A percentile compares a stretch with the other conserved stretches of the same genome.
phyloP scores from a whole-genome alignment of 2,797 vertebrate species.

The Trematomus bernacchii region DNA sequence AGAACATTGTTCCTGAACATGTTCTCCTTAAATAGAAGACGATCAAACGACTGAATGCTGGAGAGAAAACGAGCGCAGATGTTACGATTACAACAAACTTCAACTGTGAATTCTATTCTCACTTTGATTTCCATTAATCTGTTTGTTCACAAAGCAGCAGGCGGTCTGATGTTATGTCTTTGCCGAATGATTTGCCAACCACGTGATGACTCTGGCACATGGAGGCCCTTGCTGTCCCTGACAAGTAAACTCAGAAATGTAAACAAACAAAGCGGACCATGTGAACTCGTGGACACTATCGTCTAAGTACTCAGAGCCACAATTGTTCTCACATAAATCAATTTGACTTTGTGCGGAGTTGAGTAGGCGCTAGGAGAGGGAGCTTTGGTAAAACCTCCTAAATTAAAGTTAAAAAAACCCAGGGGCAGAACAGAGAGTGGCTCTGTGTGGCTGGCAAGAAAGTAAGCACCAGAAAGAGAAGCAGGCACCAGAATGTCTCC shows the following conservation, averaged over 20 bases:
- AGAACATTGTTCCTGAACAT: conserved; percentile 46
- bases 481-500: conserved; percentile 85
- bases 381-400: conserved; percentile 59
- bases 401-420: conserved; percentile 71
- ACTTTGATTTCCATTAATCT: conserved; percentile 52
- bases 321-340: conserved; percentile 59
- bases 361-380: conserved; percentile 39
- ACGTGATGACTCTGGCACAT: conserved; percentile 53
- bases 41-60: conserved; percentile 45
- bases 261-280: conserved; percentile 55
- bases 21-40: conserved; percentile 48
- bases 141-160: conserved; percentile 60
- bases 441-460: conserved; percentile 77
- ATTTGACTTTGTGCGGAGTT: conserved; percentile 39
- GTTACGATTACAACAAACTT: conserved; percentile 43
- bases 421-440: conserved; percentile 75
- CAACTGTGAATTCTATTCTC: conserved; percentile 53
- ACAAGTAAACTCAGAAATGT: conserved; percentile 51
- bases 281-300: conserved; percentile 46
- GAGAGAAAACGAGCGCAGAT: conserved; percentile 42
- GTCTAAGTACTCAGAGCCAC: conserved; percentile 18
- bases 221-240: conserved; percentile 33
- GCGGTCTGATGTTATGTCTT: conserved; percentile 48
- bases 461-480: conserved; percentile 76
- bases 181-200: conserved; percentile 46